A percentile compares a stretch with the other conserved stretches of the same genome.
Conservation (phyloP, 2,888 invertebrate species). For the Drosophila quinaria region DNA sequence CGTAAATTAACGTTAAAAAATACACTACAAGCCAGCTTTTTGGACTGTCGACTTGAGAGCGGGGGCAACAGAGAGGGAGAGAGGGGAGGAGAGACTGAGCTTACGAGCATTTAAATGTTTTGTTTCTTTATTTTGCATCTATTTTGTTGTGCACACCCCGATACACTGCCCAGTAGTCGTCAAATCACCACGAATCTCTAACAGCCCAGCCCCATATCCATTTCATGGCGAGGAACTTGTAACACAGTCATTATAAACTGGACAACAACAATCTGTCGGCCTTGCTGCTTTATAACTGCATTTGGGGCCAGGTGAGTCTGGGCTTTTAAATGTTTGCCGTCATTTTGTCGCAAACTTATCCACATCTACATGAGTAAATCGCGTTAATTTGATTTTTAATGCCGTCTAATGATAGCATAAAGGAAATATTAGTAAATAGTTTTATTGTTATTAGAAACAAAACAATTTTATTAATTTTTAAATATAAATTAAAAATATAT, state of each 20-base stretch:
- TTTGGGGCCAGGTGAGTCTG: conserved; percentile 20
- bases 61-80: neutral
- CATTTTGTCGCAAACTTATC: conserved; percentile 61
- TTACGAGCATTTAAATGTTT: conserved; percentile 29
- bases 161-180: conserved; percentile 50
- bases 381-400: conserved; percentile 45
- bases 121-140: conserved; percentile 32
- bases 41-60: conserved; percentile 6
- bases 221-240: conserved; percentile 11
- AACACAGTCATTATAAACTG: conserved; percentile 37
- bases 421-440: conserved; percentile 26
- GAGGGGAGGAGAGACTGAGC: neutral
- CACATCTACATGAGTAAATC: conserved; percentile 45
- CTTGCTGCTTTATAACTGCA: conserved; percentile 39
- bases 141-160: conserved; percentile 49
- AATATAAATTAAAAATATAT: too few species aligned
- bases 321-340: conserved; percentile 28
- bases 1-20: conserved; percentile 75
- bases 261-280: conserved; percentile 31
- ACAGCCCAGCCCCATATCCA: conserved; percentile 12
- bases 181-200: conserved; percentile 46
- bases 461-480: too few species aligned
- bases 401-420: conserved; percentile 22
- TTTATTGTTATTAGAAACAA: too few species aligned
- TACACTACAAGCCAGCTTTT: conserved; percentile 30